Evolutionary conservation across 2,888 invertebrate genomes (phyloP), one percentile per base, ranked within the genome.

Genomic region (Stenurella melanura): DNA sequence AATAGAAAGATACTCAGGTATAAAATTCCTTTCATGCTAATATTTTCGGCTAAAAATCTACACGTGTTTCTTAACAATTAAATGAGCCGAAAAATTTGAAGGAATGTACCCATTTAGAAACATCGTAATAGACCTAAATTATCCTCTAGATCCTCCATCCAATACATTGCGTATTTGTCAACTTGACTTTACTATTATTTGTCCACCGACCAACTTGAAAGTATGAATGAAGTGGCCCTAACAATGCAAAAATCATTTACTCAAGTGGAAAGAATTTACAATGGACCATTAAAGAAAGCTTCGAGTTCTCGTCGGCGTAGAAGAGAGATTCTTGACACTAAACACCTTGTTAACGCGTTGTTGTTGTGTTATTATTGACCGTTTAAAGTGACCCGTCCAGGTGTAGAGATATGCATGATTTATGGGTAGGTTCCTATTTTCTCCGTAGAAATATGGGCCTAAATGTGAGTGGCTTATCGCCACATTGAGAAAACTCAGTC

Each of bases 261-360:
- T 79, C 79, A 68, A 79, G 79, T 77, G 77, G 79, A 79, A 77
- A 74, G 18, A 56, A 75, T 54, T 54, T 30, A 79, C 79, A 79
- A 79, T 77, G 61, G 71, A 57, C 66, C 61, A 61, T 74, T 67
- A 64, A 68, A 67, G 38, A 61, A 63, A 61, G 50, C 61, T 69
- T 50, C 64, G 67, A 71, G 50, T 54, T 26, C n/a, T 70, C 68
- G 75, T 78, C 57, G 61, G 70, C 60, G 18, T 67, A 75, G 71
- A 77, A 79, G 42, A 26, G 60, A 30, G 60, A 58, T 70, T 68
- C 57, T 34, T 58, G 68, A 75, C 71, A 66, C 74, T 76, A 74
- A 74, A 78, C 72, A 71, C 50, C 72, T 63, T 72, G 72, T 72
- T 63, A 63, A 72, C 26, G 60, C 21, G 38, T 56, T 63, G 34